These are phyloP conservation scores for Calyptomena viridis DNA, from an alignment of 2,113 vertebrate species.

Conservation along the genomic window DNA sequence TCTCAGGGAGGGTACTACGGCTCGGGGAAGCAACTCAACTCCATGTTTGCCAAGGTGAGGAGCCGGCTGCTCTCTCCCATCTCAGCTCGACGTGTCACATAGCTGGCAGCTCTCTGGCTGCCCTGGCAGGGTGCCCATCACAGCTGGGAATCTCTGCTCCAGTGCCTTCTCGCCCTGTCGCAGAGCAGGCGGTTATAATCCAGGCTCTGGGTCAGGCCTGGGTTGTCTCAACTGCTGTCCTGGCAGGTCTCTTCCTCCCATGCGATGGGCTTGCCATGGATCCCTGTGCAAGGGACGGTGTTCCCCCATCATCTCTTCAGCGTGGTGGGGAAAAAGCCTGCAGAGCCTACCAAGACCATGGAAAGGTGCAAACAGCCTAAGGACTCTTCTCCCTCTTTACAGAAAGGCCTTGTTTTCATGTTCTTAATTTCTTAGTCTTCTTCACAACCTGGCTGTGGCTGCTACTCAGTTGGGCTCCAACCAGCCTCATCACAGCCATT, in stretches of 20 bases:
- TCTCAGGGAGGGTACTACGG: constrained; percentile 98
- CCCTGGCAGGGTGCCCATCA: constrained; percentile 21
- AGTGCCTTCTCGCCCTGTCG: constrained; percentile 20
- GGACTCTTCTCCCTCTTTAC: background rate
- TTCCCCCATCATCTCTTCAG: background rate
- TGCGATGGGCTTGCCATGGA: rapidly evolving
- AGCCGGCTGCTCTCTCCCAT: background rate
- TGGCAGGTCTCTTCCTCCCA: background rate
- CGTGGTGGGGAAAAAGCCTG: background rate
- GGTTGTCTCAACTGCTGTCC: background rate
- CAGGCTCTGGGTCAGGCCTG: constrained; percentile 43
- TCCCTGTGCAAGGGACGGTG: background rate
- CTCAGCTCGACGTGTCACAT: background rate
- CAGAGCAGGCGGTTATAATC: background rate
- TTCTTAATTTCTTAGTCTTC: background rate
- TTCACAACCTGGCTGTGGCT: background rate
- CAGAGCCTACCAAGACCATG: background rate
- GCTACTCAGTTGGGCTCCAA: background rate
- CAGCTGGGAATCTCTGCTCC: constrained; percentile 57
- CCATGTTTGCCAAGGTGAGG: constrained; percentile 98
- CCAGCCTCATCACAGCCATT: background rate
- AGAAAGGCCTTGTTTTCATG: background rate
- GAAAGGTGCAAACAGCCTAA: background rate
- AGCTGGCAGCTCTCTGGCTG: background rate
- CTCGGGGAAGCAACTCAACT: constrained; percentile 97